phyloP scores from a whole-genome alignment of 2,113 vertebrate species.

The Cochlearius cochlearius region DNA sequence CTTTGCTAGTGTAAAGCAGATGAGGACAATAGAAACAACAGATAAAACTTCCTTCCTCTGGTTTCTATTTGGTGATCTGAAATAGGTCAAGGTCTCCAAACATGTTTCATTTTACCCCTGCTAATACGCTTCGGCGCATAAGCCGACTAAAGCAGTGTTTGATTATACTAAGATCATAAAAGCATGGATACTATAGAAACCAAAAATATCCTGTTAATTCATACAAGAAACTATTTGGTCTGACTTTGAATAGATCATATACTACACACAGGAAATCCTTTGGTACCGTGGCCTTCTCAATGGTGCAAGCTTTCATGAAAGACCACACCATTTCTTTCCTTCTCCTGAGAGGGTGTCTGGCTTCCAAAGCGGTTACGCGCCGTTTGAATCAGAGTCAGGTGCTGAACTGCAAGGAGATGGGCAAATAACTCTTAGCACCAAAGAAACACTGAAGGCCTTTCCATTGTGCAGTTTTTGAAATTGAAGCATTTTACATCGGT shows the following conservation, averaged over 20 bases:
- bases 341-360: not conserved
- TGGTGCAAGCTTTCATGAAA: not conserved
- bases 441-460: not conserved
- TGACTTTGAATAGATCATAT: not conserved
- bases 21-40: not conserved
- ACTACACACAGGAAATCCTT: not conserved
- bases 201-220: not conserved
- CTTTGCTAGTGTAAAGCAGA: constrained; percentile 3
- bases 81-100: not conserved
- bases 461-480: not conserved
- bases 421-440: not conserved
- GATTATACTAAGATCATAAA: not conserved
- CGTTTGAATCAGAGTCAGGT: not conserved
- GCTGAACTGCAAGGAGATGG: not conserved
- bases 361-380: not conserved
- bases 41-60: not conserved
- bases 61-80: not conserved
- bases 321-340: not conserved
- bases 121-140: not conserved
- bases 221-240: not conserved
- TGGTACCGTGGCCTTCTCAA: not conserved
- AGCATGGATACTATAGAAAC: not conserved
- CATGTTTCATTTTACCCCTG: not conserved
- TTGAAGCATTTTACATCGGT: not conserved
- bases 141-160: not conserved